phyloP scores from a whole-genome alignment of 2,113 vertebrate species.

The Microtus richardsoni region DNA sequence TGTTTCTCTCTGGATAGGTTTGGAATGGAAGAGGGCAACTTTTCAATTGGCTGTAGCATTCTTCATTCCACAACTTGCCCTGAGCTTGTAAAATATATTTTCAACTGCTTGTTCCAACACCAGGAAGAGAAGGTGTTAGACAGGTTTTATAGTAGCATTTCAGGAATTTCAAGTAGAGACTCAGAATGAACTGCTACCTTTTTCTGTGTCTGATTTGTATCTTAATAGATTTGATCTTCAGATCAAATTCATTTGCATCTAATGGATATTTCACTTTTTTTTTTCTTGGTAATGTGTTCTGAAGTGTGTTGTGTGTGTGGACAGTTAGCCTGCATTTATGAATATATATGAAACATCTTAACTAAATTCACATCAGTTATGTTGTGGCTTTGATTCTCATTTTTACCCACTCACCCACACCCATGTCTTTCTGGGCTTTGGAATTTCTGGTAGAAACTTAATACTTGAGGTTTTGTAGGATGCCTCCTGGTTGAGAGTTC shows the following conservation, averaged over 20 bases:
- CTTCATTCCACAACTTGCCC: slow-evolving; percentile 63
- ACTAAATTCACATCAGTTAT: not conserved
- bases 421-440: not conserved
- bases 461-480: not conserved
- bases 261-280: slow-evolving; percentile 27
- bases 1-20: not conserved
- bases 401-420: not conserved
- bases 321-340: not conserved
- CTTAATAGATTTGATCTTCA: slow-evolving; percentile 59
- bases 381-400: slow-evolving; percentile 1
- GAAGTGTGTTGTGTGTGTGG: not conserved
- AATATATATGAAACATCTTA: not conserved
- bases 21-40: slow-evolving; percentile 37
- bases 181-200: slow-evolving; percentile 55
- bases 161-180: slow-evolving; percentile 81
- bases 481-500: not conserved
- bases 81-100: slow-evolving; percentile 75
- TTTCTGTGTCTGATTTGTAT: slow-evolving; percentile 65
- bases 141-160: slow-evolving; percentile 80
- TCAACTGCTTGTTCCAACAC: slow-evolving; percentile 68
- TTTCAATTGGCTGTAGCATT: slow-evolving; percentile 45
- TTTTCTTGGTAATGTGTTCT: slow-evolving; percentile 51
- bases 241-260: slow-evolving; percentile 15
- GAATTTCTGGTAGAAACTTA: not conserved
- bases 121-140: slow-evolving; percentile 72